These are phyloP conservation scores for Xanthostigma xanthostigma DNA, from an alignment of 2,888 invertebrate genomes.

Conservation along the genomic window DNA sequence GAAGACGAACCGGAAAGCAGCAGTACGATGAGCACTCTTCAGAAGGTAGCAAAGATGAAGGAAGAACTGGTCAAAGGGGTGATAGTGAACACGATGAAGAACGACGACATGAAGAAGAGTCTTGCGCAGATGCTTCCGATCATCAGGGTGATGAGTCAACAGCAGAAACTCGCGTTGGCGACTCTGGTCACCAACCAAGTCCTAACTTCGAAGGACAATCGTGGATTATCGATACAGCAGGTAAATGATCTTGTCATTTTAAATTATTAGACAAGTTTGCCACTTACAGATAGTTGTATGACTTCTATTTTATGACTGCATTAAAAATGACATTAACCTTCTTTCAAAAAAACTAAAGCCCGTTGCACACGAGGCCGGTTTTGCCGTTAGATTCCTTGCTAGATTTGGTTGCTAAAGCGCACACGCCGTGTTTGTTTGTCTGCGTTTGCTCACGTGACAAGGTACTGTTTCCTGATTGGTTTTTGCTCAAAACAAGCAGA, in stretches of 20 bases:
- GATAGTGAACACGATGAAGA: conserved; percentile 39
- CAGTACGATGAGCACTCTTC: conserved; percentile 33
- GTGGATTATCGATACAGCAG: conserved; percentile 40
- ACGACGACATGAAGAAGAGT: conserved; percentile 40
- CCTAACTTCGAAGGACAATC: conserved; percentile 30
- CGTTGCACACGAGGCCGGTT: no score
- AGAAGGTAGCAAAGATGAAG: conserved; percentile 23
- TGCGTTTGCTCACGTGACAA: no score
- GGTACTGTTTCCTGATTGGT: no score
- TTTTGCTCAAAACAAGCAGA: no score
- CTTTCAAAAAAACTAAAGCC: no score
- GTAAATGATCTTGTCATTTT: conserved; percentile 21
- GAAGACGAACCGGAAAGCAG: conserved; percentile 26
- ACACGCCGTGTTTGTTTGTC: no score
- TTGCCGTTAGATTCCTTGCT: no score
- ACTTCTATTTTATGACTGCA: no score
- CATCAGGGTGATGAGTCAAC: conserved; percentile 43
- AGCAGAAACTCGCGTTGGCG: conserved; percentile 44
- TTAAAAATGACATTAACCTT: no score
- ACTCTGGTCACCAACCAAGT: conserved; percentile 47
- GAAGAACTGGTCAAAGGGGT: conserved; percentile 37
- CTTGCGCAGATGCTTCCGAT: conserved; percentile 49
- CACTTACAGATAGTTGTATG: no score
- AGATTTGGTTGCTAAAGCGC: no score
- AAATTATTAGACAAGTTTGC: no score